Evolutionary conservation across 2,113 vertebrate genomes (phyloP), one percentile per base, ranked within the genome.

Genomic region (Sapajus apella): DNA sequence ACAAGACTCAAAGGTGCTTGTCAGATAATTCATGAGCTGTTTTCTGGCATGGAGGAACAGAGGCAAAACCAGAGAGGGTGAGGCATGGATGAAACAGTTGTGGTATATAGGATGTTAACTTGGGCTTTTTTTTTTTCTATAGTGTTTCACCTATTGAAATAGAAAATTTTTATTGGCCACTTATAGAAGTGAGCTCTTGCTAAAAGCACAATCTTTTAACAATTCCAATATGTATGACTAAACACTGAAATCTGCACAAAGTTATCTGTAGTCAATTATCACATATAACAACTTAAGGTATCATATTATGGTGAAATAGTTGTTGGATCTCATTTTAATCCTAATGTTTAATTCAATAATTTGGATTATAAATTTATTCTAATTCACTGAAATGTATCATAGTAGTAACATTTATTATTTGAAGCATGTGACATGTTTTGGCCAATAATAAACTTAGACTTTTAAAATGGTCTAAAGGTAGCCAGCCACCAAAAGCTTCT

Each of bases 281-380:
- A 94, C 68, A 79, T 72, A 8, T 58, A 87, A 47, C 32, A 87
- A 87, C 6, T 68, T 56, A 56, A 43, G 50, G 47, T 55, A 56
- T 77, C 73, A 88, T 79, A 37, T 56, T 87, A 70, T 79, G 10
- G 32, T 23, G 32, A 94, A 81, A 58, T 87, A 87, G 58, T 56
- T 94, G 30, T 58, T 94, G 21, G 40, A 32, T 87, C 50, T 94
- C 17, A 58, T 80, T 94, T 82, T 80, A 72, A 87, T 58, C 21
- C 47, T 79, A 0, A 1, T n/a, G n/a, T 87, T 94, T 80, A 80
- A 87, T 94, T 47, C 40, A 81, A 23, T 80, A 72, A 70, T 81
- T 94, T 87, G 64, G 32, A 72, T 94, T 81, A 72, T 47, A 80
- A 80, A 55, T 87, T 18, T 86, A 68, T 55, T 76, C 20, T 35